Evolutionary conservation across 2,888 invertebrate genomes (phyloP).

Genomic region (Troglohyphantes excavatus): DNA sequence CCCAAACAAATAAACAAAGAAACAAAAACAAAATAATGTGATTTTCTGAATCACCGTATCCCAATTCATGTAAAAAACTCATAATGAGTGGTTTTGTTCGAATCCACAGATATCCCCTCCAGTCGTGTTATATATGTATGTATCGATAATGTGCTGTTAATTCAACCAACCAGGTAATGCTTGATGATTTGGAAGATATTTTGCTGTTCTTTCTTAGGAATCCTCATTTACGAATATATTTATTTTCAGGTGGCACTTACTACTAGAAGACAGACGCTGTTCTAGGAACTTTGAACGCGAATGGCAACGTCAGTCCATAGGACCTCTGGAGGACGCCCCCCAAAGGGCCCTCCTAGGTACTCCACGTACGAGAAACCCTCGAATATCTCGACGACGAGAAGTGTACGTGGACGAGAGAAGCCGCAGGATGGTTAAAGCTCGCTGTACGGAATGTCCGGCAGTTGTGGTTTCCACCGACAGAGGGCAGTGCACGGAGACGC

Average conservation of each 20-base stretch:
- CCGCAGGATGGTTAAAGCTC: slow-evolving; percentile 44
- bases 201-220: too few species aligned
- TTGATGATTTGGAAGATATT: too few species aligned
- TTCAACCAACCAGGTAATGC: too few species aligned
- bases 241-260: slow-evolving; percentile 43
- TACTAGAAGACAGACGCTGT: slow-evolving; percentile 62
- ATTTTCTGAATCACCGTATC: too few species aligned
- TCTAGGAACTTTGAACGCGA: slow-evolving; percentile 22
- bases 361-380: background rate
- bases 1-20: too few species aligned
- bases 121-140: too few species aligned
- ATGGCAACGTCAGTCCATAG: slow-evolving; percentile 34
- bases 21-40: too few species aligned
- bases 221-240: too few species aligned
- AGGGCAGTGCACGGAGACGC: background rate
- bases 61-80: too few species aligned
- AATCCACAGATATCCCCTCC: too few species aligned
- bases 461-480: background rate
- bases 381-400: slow-evolving; percentile 41
- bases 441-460: background rate
- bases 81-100: too few species aligned
- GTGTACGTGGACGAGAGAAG: slow-evolving; percentile 56
- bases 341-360: slow-evolving; percentile 37
- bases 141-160: too few species aligned
- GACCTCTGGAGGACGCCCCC: background rate